Percentiles rank a stretch among this genome's conserved stretches.
Evolutionary conservation across 2,113 vertebrate species (phyloP).

Genomic region (Chionomys nivalis): DNA sequence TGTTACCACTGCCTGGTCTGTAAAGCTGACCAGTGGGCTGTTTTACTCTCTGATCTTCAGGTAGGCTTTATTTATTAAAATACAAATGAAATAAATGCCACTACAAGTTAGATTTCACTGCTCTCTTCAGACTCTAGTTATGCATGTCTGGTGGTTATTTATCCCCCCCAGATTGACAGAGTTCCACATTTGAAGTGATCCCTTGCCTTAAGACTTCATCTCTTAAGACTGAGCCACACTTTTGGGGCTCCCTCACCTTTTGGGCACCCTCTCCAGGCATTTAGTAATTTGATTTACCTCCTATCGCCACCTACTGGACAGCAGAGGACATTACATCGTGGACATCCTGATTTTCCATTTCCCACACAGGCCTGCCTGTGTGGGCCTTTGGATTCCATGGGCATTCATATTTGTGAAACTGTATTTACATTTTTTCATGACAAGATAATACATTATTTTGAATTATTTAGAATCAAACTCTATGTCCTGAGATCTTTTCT

Average conservation of each 20-base stretch:
- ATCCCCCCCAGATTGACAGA: not conserved
- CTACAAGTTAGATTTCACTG: not conserved
- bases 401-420: not conserved
- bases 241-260: not conserved
- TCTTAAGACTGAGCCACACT: not conserved
- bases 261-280: not conserved
- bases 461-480: not conserved
- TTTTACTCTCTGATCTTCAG: too few species aligned
- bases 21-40: too few species aligned
- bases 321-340: not conserved
- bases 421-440: not conserved
- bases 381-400: not conserved
- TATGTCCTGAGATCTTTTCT: not conserved
- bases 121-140: not conserved
- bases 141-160: not conserved
- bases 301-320: not conserved
- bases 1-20: too few species aligned
- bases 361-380: not conserved
- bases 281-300: too few species aligned
- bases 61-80: too few species aligned
- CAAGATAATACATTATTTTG: not conserved
- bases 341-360: not conserved
- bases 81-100: too few species aligned
- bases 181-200: accelerated
- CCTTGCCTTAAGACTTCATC: not conserved